Percentiles rank a stretch among this genome's conserved stretches.
These are phyloP conservation scores for Cherax quadricarinatus DNA, from an alignment of 1,140 invertebrate genomes.

Conservation along the genomic window DNA sequence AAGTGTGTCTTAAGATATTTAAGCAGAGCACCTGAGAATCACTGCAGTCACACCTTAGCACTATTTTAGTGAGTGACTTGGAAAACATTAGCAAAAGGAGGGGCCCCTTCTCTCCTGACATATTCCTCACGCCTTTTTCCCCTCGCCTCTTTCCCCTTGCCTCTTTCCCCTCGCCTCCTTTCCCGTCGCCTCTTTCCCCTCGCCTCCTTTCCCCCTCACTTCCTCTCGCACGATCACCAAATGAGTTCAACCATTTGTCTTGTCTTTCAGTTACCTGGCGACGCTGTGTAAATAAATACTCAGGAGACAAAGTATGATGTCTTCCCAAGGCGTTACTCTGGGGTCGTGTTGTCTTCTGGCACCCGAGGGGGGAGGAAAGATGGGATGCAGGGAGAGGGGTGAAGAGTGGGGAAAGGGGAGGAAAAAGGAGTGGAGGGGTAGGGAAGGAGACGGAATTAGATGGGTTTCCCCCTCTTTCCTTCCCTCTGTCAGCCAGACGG, in stretches of 20 bases:
- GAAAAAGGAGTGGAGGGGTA: neutral
- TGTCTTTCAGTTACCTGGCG: slow-evolving; percentile 67
- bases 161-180: neutral
- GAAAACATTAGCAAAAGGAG: too few relatives aligned
- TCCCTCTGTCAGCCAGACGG: neutral
- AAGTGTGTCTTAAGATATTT: too few relatives aligned
- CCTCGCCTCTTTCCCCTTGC: too few relatives aligned
- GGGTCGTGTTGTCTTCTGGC: slow-evolving; percentile 48
- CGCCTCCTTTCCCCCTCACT: neutral
- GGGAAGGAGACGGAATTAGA: neutral
- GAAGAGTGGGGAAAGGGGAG: neutral
- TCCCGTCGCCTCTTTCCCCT: neutral
- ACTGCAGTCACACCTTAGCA: too few relatives aligned
- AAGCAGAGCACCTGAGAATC: too few relatives aligned
- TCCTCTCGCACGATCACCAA: slow-evolving; percentile 43
- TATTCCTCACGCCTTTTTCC: too few relatives aligned
- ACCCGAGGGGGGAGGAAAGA: neutral
- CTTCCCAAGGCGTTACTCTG: slow-evolving; percentile 46
- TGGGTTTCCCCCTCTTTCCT: neutral
- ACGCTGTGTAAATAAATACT: slow-evolving; percentile 60
- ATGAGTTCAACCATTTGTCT: slow-evolving; percentile 67
- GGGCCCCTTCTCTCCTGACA: too few relatives aligned
- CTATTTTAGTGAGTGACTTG: too few relatives aligned
- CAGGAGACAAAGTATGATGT: slow-evolving; percentile 63
- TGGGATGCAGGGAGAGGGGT: neutral